Base-by-base conservation (phyloP, 30 jellyfish, hydroid and myxozoan species). In the Haliclystus octoradiatus region DNA sequence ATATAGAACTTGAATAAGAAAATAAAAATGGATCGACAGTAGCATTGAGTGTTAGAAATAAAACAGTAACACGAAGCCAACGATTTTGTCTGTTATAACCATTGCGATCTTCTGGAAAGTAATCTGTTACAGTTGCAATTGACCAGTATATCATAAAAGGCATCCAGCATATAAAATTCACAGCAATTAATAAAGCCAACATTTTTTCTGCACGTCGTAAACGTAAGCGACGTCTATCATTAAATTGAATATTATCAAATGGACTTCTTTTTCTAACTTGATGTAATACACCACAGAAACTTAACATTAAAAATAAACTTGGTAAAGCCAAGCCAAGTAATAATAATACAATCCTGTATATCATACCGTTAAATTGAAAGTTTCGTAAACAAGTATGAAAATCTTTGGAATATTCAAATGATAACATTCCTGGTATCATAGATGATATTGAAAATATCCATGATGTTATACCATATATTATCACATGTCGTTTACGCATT, bases 131-230 rank as follows among this genome's bases (percentile, higher is more conserved):
- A 28, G 82, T 72, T 26, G 51, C 32, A 23, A 86, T 23, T 2
- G 73, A 60, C 96, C 96, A 86, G 76, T 78, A 86, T 0, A 75
- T 26, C 25, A 65, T 68, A 65, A 86, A 86, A 3, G 96, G 96
- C 34, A 79, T 63, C 96, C 96, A 86, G 70, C 94, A 77, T 13
- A 79, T 26, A 0, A 86, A 29, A 65, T 77, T 75, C 22, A 81
- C 78, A 15, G 78, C 50, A 0, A 86, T 86, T 22, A 86, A 78
- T 51, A 79, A 28, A 9, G 94, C 94, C 14, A 86, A 80, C 76
- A 79, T 74, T 31, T 76, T 76, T 53, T 86, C 96, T 0, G 96
- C 96, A 53, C 75, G 78, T 28, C 82, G 82, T 28, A 86, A 53
- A 22, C 85, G 83, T 28, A 63, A 22, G 50, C 74, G 50, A 29